A percentile compares a stretch with the other conserved stretches of the same genome.
Conservation (phyloP, 1,140 invertebrate genomes). For the Drosophila sechellia region DNA sequence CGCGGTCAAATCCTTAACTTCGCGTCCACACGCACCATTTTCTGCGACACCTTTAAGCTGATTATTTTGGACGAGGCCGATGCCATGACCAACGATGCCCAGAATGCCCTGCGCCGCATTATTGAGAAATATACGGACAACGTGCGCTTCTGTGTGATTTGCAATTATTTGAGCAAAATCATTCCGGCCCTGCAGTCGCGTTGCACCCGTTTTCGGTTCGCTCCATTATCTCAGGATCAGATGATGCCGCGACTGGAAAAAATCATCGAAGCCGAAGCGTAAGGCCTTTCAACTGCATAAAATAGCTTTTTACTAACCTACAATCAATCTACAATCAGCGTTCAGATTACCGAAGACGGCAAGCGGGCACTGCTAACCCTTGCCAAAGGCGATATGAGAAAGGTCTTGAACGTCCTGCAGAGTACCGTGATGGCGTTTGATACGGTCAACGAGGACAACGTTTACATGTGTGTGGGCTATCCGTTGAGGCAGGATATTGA, state of each 20-base stretch:
- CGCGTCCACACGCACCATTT: conserved; percentile 98
- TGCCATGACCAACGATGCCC: conserved; percentile 99
- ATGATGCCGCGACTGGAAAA: conserved; percentile 95
- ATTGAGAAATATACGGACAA: conserved; percentile 99
- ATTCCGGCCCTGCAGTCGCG: conserved; percentile 99
- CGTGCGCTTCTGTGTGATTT: conserved; percentile 99
- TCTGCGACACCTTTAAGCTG: conserved; percentile 96
- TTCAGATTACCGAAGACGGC: conserved; percentile 95
- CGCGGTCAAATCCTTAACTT: conserved; percentile 98
- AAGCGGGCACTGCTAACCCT: conserved; percentile 95
- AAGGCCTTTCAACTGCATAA: conserved; percentile 63
- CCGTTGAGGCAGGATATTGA: conserved; percentile 95
- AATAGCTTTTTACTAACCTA: neutral
- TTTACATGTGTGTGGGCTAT: conserved; percentile 98
- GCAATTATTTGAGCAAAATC: conserved; percentile 99
- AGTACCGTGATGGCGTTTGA: conserved; percentile 95
- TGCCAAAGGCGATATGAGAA: conserved; percentile 99
- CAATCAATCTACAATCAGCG: conserved; percentile 85
- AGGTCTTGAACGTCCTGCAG: conserved; percentile 97
- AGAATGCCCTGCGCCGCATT: conserved; percentile 98
- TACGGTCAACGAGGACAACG: conserved; percentile 94
- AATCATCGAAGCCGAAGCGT: conserved; percentile 95
- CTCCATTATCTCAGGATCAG: conserved; percentile 93
- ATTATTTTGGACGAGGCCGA: conserved; percentile 99
- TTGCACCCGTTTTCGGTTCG: conserved; percentile 98